Percentiles rank a stretch among this genome's conserved stretches.
Evolutionary conservation across 2,888 invertebrate genomes (phyloP).

Genomic region (Agrochola lota): DNA sequence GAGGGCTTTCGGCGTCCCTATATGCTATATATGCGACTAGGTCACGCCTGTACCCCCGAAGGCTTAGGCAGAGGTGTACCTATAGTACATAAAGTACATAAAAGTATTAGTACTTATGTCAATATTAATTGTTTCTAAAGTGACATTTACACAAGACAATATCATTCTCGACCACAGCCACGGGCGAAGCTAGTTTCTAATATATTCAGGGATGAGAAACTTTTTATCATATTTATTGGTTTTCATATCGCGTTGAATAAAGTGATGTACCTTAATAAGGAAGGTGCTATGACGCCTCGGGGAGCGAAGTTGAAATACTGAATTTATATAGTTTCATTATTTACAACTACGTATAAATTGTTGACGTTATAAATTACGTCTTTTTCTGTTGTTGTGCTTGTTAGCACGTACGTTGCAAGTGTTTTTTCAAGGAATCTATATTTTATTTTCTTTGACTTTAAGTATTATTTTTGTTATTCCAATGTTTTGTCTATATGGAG

Average conservation of each 20-base stretch:
- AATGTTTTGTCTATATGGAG: background rate
- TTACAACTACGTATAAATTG: slow-evolving; percentile 36
- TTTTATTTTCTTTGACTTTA: background rate
- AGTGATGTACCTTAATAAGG: slow-evolving; percentile 49
- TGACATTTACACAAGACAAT: slow-evolving; percentile 7
- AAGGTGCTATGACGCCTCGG: slow-evolving; percentile 37
- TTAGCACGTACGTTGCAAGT: slow-evolving; percentile 31
- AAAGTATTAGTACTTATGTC: background rate
- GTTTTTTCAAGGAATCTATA: slow-evolving; percentile 2
- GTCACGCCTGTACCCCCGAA: too few relatives aligned
- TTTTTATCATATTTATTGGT: slow-evolving; percentile 58
- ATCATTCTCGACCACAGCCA: slow-evolving; percentile 1
- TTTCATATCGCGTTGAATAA: slow-evolving; percentile 47
- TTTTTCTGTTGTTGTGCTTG: slow-evolving; percentile 46
- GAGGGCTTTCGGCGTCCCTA: too few relatives aligned
- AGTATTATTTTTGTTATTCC: background rate
- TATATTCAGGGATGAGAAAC: slow-evolving; percentile 39
- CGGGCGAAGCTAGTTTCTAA: slow-evolving; percentile 30
- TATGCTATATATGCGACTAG: too few relatives aligned
- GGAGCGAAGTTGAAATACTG: slow-evolving; percentile 49
- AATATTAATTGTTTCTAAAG: background rate
- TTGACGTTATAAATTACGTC: slow-evolving; percentile 32
- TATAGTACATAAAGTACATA: too few relatives aligned
- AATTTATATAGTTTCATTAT: slow-evolving; percentile 60
- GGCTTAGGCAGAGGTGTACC: too few relatives aligned